These are phyloP conservation scores for Phrynocephalus guinanensis DNA, from an alignment of 2,797 vertebrate genomes.

Conservation along the genomic window DNA sequence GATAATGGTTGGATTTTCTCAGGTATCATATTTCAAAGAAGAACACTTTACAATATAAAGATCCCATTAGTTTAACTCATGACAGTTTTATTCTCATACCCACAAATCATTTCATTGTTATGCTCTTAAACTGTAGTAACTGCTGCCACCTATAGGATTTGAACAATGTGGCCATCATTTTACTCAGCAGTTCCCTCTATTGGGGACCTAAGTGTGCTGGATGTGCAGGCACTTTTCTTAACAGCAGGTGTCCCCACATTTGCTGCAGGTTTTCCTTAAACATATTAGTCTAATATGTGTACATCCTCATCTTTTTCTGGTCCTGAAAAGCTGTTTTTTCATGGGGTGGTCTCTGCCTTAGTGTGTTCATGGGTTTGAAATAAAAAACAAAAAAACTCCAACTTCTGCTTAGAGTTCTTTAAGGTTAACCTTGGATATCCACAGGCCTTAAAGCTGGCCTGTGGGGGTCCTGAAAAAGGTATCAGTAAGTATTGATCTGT, in stretches of 20 bases:
- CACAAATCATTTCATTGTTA: slow-evolving; percentile 73
- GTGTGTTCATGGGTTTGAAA: no score
- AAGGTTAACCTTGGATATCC: no score
- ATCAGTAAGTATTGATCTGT: no score
- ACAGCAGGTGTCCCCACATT: slow-evolving; percentile 88
- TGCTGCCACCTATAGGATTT: slow-evolving; percentile 91
- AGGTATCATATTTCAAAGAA: slow-evolving; percentile 78
- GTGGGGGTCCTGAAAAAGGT: no score
- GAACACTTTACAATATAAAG: slow-evolving; percentile 69
- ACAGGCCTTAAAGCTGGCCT: no score
- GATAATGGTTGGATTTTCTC: no score
- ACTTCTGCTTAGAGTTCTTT: no score
- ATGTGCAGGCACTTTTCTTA: slow-evolving; percentile 79
- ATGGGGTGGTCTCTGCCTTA: no score
- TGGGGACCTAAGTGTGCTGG: slow-evolving; percentile 62
- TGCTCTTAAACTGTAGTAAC: slow-evolving; percentile 77
- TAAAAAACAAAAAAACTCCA: no score
- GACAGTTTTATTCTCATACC: slow-evolving; percentile 73
- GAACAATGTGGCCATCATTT: slow-evolving; percentile 46
- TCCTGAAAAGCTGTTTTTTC: no score
- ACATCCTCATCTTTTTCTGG: no score
- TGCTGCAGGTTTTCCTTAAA: slow-evolving; percentile 74
- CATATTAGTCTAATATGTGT: no score
- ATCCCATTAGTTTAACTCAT: slow-evolving; percentile 70
- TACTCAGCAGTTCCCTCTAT: slow-evolving; percentile 65